A percentile compares a stretch with the other conserved stretches of the same genome.
phyloP scores from a whole-genome alignment of 2,888 invertebrate genomes.

The Eulithis testata region DNA sequence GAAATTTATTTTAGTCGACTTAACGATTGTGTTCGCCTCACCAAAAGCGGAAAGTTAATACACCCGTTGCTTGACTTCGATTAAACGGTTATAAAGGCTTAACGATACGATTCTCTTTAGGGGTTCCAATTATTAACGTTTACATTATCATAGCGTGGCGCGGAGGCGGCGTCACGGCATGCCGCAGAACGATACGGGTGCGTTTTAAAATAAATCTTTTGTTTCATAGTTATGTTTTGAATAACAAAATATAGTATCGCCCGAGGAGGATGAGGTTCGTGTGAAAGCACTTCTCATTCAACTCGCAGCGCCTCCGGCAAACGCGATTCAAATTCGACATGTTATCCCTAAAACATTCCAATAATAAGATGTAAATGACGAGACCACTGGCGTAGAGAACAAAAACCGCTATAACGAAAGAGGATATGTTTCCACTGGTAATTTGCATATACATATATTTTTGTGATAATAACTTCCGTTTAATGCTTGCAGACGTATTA shows the following conservation, averaged over 20 bases:
- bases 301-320: constrained; percentile 59
- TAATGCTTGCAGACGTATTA: constrained; percentile 65
- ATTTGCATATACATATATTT: constrained; percentile 80
- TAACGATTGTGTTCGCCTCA: constrained; percentile 73
- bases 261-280: constrained; percentile 50
- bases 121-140: constrained; percentile 51
- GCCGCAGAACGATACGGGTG: constrained; percentile 37
- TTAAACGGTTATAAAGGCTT: constrained; percentile 64
- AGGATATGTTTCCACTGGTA: constrained; percentile 67
- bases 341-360: constrained; percentile 72
- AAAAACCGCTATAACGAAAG: constrained; percentile 64
- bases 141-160: constrained; percentile 37
- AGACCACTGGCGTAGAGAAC: constrained; percentile 65
- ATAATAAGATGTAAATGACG: constrained; percentile 80
- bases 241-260: constrained; percentile 49
- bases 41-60: constrained; percentile 73
- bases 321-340: constrained; percentile 74
- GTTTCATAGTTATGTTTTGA: constrained; percentile 54
- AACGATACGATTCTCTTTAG: constrained; percentile 54
- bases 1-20: constrained; percentile 78
- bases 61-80: constrained; percentile 63
- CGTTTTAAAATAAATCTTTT: constrained; percentile 51
- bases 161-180: constrained; percentile 31
- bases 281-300: constrained; percentile 74
- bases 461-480: constrained; percentile 79